Base-by-base conservation (phyloP, 1,140 invertebrate species). In the Scaptodrosophila lebanonensis region DNA sequence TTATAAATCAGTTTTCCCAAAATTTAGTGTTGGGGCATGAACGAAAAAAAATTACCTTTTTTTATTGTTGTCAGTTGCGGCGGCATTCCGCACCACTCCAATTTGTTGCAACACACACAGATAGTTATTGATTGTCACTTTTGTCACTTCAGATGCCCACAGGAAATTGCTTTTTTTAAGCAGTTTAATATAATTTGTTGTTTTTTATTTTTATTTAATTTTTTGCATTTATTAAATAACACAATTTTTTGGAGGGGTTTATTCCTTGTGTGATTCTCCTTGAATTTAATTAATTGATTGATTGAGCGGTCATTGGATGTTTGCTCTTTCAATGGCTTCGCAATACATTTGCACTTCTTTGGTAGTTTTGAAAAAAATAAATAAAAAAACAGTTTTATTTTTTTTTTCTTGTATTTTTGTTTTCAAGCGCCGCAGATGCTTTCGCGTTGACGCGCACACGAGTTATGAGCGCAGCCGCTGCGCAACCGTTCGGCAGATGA, bases 361-460 rank as follows among this genome's bases (percentile, higher is more conserved):
- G 53, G 33, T 61, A 20, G 32, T 30, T 52, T 59, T 45, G 18
- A 43, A 39, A 38, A 13, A 27, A 63, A 51, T 59, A 63, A n/a
- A n/a, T 45, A 63, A 40, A 45, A 27, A 47, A 20, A 18, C 43
- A n/a, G 20, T 3, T 36, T 20, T 25, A n/a, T 18, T 48, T 5
- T 25, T 44, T 43, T 38, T 42, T 40, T 8, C 11, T 48, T 42
- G 11, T 36, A 58, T 47, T 54, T 48, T 53, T 33, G 33, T 53
- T 47, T 56, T 54, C 16, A 63, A 60, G 60, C 64, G 61, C 51
- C 58, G 54, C 62, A 76, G 66, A 76, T 76, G 71, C 71, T 76
- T 75, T 66, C 64, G 50, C 47, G 58, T 76, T 76, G 66, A 66
- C 72, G 72, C 75, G 76, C 75, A 62, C 66, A 75, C 75, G 69